phyloP scores from a whole-genome alignment of 2,113 vertebrate genomes.

The Eubucco bourcierii region DNA sequence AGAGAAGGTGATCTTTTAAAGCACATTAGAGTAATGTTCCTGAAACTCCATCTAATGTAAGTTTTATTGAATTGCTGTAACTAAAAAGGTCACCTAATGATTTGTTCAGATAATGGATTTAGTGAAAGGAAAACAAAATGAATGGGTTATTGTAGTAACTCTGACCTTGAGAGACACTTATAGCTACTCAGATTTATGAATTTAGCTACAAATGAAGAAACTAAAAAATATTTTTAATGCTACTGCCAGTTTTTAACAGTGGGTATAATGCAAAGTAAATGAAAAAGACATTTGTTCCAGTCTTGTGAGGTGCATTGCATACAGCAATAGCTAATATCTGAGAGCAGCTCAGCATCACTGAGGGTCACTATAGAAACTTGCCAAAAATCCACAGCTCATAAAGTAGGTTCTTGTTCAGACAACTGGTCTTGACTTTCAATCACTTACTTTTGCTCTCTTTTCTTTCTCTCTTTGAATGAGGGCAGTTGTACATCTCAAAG shows the following conservation, averaged over 20 bases:
- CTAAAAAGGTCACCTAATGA: slow-evolving; percentile 83
- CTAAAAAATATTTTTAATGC: slow-evolving; percentile 11
- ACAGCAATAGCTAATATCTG: neutral
- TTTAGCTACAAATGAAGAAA: slow-evolving; percentile 53
- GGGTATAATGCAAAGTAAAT: neutral
- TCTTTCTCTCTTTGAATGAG: neutral
- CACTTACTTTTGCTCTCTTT: neutral
- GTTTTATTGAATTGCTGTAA: slow-evolving; percentile 84
- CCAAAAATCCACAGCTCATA: neutral
- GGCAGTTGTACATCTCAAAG: neutral
- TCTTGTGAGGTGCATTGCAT: neutral
- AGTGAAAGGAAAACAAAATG: slow-evolving; percentile 76
- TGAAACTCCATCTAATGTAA: slow-evolving; percentile 89
- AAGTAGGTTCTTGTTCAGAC: neutral
- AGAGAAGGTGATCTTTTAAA: slow-evolving; percentile 90
- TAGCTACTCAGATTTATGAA: slow-evolving; percentile 58
- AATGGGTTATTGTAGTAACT: slow-evolving; percentile 69
- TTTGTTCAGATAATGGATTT: slow-evolving; percentile 80
- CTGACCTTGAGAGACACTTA: slow-evolving; percentile 73
- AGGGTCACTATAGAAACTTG: neutral
- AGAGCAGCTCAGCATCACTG: neutral
- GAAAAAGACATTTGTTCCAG: neutral
- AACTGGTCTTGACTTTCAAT: neutral
- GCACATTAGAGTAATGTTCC: slow-evolving; percentile 89
- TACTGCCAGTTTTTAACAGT: neutral